These are phyloP conservation scores for Gastracanthus pulcherrimus DNA, from an alignment of 2,888 invertebrate genomes.

Conservation along the genomic window DNA sequence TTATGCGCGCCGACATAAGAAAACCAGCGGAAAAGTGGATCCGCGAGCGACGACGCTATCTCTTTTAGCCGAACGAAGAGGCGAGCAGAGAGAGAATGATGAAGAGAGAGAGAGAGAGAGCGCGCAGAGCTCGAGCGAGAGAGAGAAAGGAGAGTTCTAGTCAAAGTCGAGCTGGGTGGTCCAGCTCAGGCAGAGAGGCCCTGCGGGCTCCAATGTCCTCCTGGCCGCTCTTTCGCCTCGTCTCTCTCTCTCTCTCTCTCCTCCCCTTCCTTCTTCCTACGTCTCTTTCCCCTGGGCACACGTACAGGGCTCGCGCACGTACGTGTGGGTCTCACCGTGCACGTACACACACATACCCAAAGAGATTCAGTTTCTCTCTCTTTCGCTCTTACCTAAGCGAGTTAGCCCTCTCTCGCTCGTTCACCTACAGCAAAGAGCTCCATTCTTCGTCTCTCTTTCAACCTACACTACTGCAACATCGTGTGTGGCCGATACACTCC, in stretches of 20 bases:
- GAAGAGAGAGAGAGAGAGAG: background rate
- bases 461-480: conserved; percentile 55
- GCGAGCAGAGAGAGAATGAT: conserved; percentile 1
- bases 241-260: conserved; percentile 39
- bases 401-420: background rate
- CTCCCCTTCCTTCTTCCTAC: conserved; percentile 8
- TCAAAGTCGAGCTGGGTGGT: conserved; percentile 64
- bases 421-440: conserved; percentile 3
- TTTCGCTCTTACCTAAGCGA: conserved; percentile 1
- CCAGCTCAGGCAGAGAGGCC: conserved; percentile 59
- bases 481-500: conserved; percentile 53
- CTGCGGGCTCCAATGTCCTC: conserved; percentile 40
- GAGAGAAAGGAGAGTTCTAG: conserved; percentile 59
- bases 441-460: conserved; percentile 37
- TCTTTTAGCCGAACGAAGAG: conserved; percentile 22
- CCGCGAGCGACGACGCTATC: conserved; percentile 45
- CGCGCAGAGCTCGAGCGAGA: conserved; percentile 20
- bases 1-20: background rate
- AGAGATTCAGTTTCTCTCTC: background rate
- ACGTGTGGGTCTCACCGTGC: background rate
- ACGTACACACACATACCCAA: background rate
- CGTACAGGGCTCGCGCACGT: background rate
- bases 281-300: conserved; percentile 30
- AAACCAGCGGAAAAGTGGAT: conserved; percentile 54
- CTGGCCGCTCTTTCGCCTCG: conserved; percentile 38